Conservation (phyloP, 2,888 invertebrate genomes). For the Heliothis peltigera region DNA sequence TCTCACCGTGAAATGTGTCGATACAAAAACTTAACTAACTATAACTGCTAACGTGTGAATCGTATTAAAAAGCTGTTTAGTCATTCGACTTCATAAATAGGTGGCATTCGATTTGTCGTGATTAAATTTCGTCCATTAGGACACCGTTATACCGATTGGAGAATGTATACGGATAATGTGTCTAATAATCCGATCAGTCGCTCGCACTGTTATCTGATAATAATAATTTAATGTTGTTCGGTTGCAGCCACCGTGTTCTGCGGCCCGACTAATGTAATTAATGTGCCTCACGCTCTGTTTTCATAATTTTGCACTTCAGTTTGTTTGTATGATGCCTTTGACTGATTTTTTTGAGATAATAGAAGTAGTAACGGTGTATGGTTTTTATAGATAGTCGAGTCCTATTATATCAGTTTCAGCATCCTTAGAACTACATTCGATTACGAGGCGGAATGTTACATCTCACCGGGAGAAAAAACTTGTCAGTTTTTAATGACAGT, state of each 20-base stretch:
- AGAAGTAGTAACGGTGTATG: background rate
- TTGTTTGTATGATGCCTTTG: background rate
- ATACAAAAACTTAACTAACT: conserved; percentile 89
- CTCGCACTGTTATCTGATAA: conserved; percentile 65
- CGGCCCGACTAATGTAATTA: conserved; percentile 12
- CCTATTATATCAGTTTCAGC: background rate
- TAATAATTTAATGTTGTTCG: conserved; percentile 61
- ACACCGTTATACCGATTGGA: conserved; percentile 84
- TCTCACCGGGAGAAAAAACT: background rate
- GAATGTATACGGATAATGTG: conserved; percentile 81
- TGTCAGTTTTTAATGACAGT: background rate
- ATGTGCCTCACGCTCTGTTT: conserved; percentile 11
- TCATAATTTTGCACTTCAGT: conserved; percentile 1
- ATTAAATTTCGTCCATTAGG: conserved; percentile 89
- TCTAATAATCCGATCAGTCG: conserved; percentile 81
- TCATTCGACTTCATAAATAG: conserved; percentile 89
- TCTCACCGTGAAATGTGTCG: conserved; percentile 89
- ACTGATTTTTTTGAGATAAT: background rate
- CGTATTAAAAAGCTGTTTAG: conserved; percentile 90
- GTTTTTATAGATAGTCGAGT: background rate
- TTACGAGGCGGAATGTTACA: background rate
- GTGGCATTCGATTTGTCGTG: conserved; percentile 89
- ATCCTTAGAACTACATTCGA: background rate
- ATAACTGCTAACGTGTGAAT: conserved; percentile 90
- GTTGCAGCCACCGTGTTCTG: conserved; percentile 17